These are phyloP conservation scores for Xenopus laevis DNA, from an alignment of 2,113 vertebrate genomes.

Conservation along the genomic window DNA sequence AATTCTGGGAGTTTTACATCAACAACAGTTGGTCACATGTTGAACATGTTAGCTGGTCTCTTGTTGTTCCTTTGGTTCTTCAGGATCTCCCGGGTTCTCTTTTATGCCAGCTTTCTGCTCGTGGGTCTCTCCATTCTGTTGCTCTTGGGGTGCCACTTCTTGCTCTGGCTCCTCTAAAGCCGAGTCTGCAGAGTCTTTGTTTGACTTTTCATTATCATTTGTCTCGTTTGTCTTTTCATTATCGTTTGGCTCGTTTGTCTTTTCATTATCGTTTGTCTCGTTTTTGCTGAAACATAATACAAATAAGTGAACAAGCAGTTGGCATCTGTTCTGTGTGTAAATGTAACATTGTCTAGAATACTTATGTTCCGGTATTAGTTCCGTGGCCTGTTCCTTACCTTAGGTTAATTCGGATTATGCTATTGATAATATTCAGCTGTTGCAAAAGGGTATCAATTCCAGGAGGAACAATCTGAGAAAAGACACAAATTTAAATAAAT, in stretches of 20 bases:
- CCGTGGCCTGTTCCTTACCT: conserved; percentile 55
- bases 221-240: not conserved
- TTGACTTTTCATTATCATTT: not conserved
- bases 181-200: not conserved
- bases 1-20: not conserved
- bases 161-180: not conserved
- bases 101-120: not conserved
- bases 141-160: conserved; percentile 57
- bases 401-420: conserved; percentile 60
- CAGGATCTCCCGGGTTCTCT: not conserved
- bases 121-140: conserved; percentile 61
- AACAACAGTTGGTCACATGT: not conserved
- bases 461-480: conserved; percentile 57
- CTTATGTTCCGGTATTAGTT: not conserved
- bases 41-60: too few species aligned
- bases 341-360: not conserved
- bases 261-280: not conserved
- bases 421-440: conserved; percentile 68
- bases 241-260: not conserved
- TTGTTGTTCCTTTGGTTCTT: too few species aligned
- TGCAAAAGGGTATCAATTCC: conserved; percentile 63
- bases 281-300: not conserved
- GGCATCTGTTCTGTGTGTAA: not conserved
- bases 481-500: not conserved
- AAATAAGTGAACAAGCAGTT: not conserved